Evolutionary conservation across 2,888 invertebrate species (phyloP).

Genomic region (Myopa tessellatipennis): DNA sequence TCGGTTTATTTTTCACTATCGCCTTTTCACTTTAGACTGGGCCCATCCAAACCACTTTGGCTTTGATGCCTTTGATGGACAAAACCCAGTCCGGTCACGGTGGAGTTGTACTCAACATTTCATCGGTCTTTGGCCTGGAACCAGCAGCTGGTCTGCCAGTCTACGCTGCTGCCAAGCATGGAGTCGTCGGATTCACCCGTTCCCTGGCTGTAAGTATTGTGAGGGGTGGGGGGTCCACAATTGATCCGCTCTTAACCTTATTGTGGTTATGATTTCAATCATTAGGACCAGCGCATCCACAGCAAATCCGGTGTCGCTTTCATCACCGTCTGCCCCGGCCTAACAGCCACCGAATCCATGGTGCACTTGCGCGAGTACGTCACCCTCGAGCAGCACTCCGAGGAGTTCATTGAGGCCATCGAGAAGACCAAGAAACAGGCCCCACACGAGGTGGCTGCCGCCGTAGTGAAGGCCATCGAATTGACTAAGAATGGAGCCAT

Average conservation of each 20-base stretch:
- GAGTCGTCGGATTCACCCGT: slow-evolving; percentile 64
- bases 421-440: slow-evolving; percentile 59
- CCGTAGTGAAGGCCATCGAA: slow-evolving; percentile 59
- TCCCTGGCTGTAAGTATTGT: slow-evolving; percentile 57
- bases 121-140: slow-evolving; percentile 64
- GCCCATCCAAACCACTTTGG: slow-evolving; percentile 59
- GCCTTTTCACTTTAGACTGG: slow-evolving; percentile 53
- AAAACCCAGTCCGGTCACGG: slow-evolving; percentile 62
- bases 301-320: slow-evolving; percentile 62
- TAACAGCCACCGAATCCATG: slow-evolving; percentile 62
- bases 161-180: slow-evolving; percentile 64
- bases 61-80: slow-evolving; percentile 62
- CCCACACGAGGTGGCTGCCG: slow-evolving; percentile 60
- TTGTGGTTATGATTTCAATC: neutral
- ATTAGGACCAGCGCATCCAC: slow-evolving; percentile 55
- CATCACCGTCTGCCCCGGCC: slow-evolving; percentile 61
- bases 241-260: no score
- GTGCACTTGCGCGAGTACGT: slow-evolving; percentile 60
- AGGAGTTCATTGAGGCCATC: slow-evolving; percentile 55
- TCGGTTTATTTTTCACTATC: neutral
- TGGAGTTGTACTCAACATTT: slow-evolving; percentile 62
- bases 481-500: slow-evolving; percentile 64
- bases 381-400: slow-evolving; percentile 56
- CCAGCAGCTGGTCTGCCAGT: slow-evolving; percentile 61
- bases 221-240: neutral